Evolutionary conservation across 2,113 vertebrate genomes (phyloP), one percentile per base, ranked within the genome.

Genomic region (Rhea pennata): DNA sequence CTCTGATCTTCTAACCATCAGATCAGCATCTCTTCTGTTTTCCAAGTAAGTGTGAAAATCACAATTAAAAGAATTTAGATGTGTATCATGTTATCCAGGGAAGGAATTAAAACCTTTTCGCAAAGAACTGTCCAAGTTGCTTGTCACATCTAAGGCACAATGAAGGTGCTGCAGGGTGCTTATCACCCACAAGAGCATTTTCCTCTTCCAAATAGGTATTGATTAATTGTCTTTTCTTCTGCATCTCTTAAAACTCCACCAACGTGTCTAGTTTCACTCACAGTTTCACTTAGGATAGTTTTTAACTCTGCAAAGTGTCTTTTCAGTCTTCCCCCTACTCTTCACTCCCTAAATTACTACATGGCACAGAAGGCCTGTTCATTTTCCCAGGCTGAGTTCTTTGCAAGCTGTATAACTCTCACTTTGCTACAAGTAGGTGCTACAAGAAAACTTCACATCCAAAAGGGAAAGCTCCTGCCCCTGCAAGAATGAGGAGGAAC

Each of bases 111-210:
- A 95, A 88, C 21, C 1, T 7, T 42, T 80, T 87, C 44, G 40
- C 53, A 77, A 87, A 87, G 66, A 73, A 54, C n/a, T 79, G 40
- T 54, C 42, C 24, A 56, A 66, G 75, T 84, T 84, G 39, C 26
- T 44, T 78, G 42, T 91, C 53, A 83, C 26, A 85, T 27, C 0
- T 0, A 31, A 82, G 46, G 89, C 0, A 0, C 22, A 66, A 26
- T 8, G 29, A 58, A 69, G 75, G 70, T 79, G n/a, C 16, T 33
- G 14, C 48, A 87, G 53, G 22, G n/a, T 65, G 36, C 48, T 66
- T 6, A 2, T 91, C 58, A 66, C 6, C 72, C 48, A 36, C 4
- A 44, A 75, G 16, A 90, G 15, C 19, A 82, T 40, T 69, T 77
- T 87, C 7, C 31, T 69, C 40, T 84, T 87, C 53, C 36, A 69